Evolutionary conservation across 2,113 vertebrate genomes (phyloP), one percentile per base, ranked within the genome.

Genomic region (Hucho hucho): DNA sequence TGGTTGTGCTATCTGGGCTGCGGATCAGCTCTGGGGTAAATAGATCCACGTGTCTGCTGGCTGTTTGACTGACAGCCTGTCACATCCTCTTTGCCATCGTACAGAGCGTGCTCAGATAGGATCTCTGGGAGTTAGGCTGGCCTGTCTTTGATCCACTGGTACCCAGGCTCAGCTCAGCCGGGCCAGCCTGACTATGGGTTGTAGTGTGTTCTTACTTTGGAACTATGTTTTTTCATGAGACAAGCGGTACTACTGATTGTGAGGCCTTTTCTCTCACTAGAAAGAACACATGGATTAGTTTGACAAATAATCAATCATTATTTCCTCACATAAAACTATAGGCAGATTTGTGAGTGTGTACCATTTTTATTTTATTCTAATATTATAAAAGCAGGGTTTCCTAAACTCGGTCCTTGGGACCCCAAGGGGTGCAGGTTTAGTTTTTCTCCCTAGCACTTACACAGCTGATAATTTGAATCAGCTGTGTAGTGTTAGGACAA

Each of bases 41-140:
- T 80, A 83, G 85, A 88, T 85, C 92, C 92, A 93, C 90, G 86
- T 93, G 91, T 89, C 84, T 64, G 78, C 4, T 20, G 26, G 49
- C 69, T 0, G 26, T 75, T 83, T 92, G 92, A 93, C 78, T 91
- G 93, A 91, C 92, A 87, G 89, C 85, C 79, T 81, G 92, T 92
- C 92, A 89, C 86, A 89, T 88, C 85, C 86, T 79, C 86, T 91
- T 87, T 83, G 83, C 81, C 83, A 67, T 88, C 81, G 75, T 75
- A 25, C 58, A 6, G 22, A 20, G 73, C 37, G 70, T 1, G 72
- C 75, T 76, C 81, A 58, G 91, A 93, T 93, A 93, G 75, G 78
- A 94, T 93, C 91, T 89, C 69, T 58, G 63, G 67, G 79, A 83
- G 83, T 71, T 76, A 58, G 79, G 65, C 64, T 43, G 25, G 77